Base-by-base conservation (phyloP, 2,797 vertebrate genomes). In the Cetoscarus ocellatus region DNA sequence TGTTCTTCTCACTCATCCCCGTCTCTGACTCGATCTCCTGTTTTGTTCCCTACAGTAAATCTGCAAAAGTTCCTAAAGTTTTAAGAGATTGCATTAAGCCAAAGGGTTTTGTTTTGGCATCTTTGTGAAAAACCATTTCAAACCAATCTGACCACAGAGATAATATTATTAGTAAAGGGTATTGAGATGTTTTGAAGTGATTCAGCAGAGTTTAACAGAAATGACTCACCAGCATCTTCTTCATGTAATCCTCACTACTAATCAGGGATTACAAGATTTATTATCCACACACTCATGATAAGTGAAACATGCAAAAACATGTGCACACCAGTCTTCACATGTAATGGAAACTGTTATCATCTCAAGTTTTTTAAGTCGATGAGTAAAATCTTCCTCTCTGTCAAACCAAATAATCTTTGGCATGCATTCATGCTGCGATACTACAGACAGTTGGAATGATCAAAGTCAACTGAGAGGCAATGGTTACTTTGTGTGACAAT, bases 101-200 rank as follows among this genome's bases (percentile, higher is more conserved):
- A 53, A 53, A 70, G 19, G 53, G 42, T 58, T 49, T 53, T 13
- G 40, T 19, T 15, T 8, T 60, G 49, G 55, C 52, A 15, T 75
- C 61, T 43, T 17, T 8, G 0, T 3, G 27, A 27, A 27, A 27
- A 27, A 51, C 69, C 62, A 59, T 42, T 50, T 73, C 35, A 71
- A 57, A 44, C 54, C 47, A 27, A 6, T 48, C 18, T 67, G 55
- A 65, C 70, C 63, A 56, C 17, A 57, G 39, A 49, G 60, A 49
- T 42, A 40, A 72, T 60, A 61, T 51, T 52, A 77, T 71, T 64
- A 80, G 73, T 58, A 18, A 17, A 13, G 62, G 48, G 51, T 15
- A 27, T 64, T 35, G 56, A 27, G 40, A n/a, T 58, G 51, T 68
- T 83, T 67, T 75, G 43, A 79, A 63, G 69, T 76, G 72, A 72